These are phyloP conservation scores for Sebastes fasciatus DNA, from an alignment of 2,113 vertebrate genomes.

Conservation along the genomic window DNA sequence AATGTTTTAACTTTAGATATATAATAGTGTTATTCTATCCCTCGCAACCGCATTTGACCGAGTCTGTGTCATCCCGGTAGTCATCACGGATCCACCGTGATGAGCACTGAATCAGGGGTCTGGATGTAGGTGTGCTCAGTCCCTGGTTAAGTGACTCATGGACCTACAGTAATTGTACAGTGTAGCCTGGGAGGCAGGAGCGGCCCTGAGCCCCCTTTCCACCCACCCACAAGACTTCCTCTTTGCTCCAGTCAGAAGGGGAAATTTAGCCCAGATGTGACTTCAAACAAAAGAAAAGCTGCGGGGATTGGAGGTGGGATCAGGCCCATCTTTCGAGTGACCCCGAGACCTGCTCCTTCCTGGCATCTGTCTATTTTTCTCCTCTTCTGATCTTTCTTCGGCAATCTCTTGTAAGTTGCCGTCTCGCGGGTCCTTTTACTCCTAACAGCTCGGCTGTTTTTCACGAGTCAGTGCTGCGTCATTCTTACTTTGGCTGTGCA, in stretches of 20 bases:
- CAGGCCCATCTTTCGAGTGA: conserved; percentile 78
- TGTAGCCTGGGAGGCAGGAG: conserved; percentile 72
- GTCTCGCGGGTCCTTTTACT: conserved; percentile 40
- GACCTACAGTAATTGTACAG: conserved; percentile 63
- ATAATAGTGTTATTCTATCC: neutral
- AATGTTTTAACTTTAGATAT: neutral
- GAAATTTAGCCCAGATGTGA: conserved; percentile 85
- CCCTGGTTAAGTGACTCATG: conserved; percentile 59
- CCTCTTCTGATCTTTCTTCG: conserved; percentile 51
- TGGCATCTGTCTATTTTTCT: conserved; percentile 77
- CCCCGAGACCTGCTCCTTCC: conserved; percentile 78
- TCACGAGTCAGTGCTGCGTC: conserved; percentile 12
- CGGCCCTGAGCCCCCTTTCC: conserved; percentile 49
- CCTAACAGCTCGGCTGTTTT: conserved; percentile 29
- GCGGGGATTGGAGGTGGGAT: conserved; percentile 81
- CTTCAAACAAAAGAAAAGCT: conserved; percentile 82
- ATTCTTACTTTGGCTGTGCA: neutral
- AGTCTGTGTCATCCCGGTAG: neutral
- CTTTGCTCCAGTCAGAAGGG: conserved; percentile 69
- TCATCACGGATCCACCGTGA: conserved; percentile 37
- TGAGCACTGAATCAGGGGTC: conserved; percentile 38
- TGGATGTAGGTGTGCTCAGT: conserved; percentile 29
- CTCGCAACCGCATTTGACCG: neutral
- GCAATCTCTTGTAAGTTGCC: conserved; percentile 52
- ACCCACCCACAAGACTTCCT: conserved; percentile 80